Base-by-base conservation (phyloP, 2,888 invertebrate genomes). In the Dorcus parallelipipedus region DNA sequence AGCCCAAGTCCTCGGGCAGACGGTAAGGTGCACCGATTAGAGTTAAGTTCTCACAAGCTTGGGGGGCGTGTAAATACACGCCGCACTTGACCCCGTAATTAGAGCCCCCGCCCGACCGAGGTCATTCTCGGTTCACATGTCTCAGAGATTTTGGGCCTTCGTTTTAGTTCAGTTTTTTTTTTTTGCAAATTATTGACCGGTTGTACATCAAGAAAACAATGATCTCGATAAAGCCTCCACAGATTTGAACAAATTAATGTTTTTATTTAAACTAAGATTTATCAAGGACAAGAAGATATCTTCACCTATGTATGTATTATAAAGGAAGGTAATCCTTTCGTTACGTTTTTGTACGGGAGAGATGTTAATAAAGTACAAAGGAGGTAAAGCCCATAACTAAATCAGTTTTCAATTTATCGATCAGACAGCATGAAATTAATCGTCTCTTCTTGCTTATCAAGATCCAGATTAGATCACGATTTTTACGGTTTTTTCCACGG, bases 1-100 rank as follows among this genome's bases (percentile, higher is more conserved):
- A 54, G 49, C 26, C 47, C 41, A 57, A 57, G 60, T 63, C 64
- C 69, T 69, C 67, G 66, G 67, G 70, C 69, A 69, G 65, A 67
- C 70, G 69, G 71, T 70, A 73, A 69, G 68, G 70, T 68, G 68
- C 69, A 67, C 56, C 51, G 43, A 45, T 50, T 60, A 61, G 63
- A 64, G 60, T 59, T 58, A 58, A 66, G 67, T 71, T 74, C 74
- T 74, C 74, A 74, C 73, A 73, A 68, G 68, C 59, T 64, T 66
- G 68, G 69, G 70, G 69, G 74, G 74, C 74, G 74, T 72, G 73
- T 67, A 68, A 65, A 64, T 66, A 70, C 74, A 74, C 73, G 74
- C 70, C 69, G 72, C 70, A 71, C 70, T 73, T 74, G 74, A 74
- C 74, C 74, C 71, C 70, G 70, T 74, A 74, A 74, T 74, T 74